These are phyloP conservation scores for Pteria penguin DNA, from an alignment of 2,888 invertebrate species.

Conservation along the genomic window DNA sequence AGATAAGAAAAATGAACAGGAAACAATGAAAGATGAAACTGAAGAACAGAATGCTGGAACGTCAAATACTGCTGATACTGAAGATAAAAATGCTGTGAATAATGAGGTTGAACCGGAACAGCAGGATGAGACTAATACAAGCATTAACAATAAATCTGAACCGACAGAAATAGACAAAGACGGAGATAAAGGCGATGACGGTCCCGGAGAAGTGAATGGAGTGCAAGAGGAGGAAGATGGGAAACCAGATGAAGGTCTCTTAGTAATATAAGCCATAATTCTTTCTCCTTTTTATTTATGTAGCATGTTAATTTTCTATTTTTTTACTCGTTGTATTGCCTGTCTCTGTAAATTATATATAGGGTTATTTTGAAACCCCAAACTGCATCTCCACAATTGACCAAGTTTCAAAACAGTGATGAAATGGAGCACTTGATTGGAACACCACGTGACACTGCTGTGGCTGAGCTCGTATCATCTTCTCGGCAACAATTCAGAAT, in stretches of 20 bases:
- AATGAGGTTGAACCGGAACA: no score
- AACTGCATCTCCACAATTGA: no score
- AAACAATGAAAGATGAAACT: slow-evolving; percentile 3
- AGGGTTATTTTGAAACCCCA: no score
- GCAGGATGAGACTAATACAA: not conserved
- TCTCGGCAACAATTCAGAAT: no score
- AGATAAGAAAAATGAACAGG: slow-evolving; percentile 20
- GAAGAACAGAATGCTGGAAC: no score
- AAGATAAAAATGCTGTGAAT: not conserved
- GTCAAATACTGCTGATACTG: slow-evolving; percentile 7
- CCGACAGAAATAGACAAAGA: not conserved
- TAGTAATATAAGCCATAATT: slow-evolving; percentile 8
- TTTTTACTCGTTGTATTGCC: no score
- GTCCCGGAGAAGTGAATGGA: slow-evolving; percentile 2
- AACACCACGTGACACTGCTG: no score
- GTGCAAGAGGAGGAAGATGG: slow-evolving; percentile 20
- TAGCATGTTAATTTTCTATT: slow-evolving; percentile 25
- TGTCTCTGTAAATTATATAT: no score
- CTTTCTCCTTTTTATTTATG: slow-evolving; percentile 20
- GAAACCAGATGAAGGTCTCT: not conserved
- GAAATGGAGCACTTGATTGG: no score
- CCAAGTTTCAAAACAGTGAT: no score
- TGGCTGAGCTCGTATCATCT: no score
- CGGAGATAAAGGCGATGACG: slow-evolving; percentile 19
- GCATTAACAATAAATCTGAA: not conserved